Evolutionary conservation across 1,140 invertebrate species (phyloP).

Genomic region (Bombyx mandarina): DNA sequence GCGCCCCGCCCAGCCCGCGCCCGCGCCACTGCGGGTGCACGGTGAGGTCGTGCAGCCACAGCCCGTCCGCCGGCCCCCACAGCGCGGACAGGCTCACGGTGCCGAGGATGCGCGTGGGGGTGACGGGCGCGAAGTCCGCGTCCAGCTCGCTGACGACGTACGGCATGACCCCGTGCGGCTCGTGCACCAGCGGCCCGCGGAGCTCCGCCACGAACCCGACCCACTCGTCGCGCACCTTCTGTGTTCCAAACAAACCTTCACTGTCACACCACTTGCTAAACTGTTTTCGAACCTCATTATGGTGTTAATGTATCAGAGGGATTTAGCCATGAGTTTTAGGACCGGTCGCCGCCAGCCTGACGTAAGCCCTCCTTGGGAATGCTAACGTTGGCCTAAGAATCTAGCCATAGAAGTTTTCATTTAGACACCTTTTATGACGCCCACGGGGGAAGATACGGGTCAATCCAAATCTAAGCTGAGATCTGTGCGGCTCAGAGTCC

Average conservation of each 20-base stretch:
- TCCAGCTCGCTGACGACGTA: background rate
- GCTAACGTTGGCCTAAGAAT: background rate
- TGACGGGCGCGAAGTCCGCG: background rate
- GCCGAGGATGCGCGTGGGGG: conserved; percentile 28
- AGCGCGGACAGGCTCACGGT: conserved; percentile 32
- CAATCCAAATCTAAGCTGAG: no score
- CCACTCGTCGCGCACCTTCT: conserved; percentile 26
- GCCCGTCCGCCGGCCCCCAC: conserved; percentile 17
- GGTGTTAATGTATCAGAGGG: background rate
- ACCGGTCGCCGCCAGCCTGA: background rate
- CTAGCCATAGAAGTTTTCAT: background rate
- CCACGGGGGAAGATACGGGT: no score
- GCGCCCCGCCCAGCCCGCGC: conserved; percentile 17
- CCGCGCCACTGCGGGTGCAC: conserved; percentile 27
- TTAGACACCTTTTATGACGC: no score
- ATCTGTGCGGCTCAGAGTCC: no score
- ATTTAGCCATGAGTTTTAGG: background rate
- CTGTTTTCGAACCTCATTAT: background rate
- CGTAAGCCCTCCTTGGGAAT: background rate
- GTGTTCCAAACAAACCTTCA: background rate
- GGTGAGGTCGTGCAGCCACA: conserved; percentile 35
- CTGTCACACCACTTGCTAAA: background rate
- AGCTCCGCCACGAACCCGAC: conserved; percentile 37
- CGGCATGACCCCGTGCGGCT: background rate
- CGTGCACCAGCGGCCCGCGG: conserved; percentile 14